Evolutionary conservation across 1,140 invertebrate species (phyloP), one percentile per base, ranked within the genome.

Genomic region (Drosophila pallidifrons): DNA sequence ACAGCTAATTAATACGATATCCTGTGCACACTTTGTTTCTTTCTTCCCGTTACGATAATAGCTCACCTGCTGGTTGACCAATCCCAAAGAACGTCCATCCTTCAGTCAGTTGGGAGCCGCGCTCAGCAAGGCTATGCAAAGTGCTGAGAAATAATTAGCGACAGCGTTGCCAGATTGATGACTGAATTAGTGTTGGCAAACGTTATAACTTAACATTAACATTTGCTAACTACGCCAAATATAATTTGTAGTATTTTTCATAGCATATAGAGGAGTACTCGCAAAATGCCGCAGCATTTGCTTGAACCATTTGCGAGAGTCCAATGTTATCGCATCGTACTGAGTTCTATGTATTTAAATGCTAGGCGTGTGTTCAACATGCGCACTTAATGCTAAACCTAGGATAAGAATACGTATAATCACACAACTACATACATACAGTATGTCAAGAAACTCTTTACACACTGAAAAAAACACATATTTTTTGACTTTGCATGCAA

Each of bases 71-170:
- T 95, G 94, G 94, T 92, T 93, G 3, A 90, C 92, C 11, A 94
- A 94, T 89, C 94, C 95, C 6, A 93, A 95, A 64, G 95, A 96
- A 61, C 93, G 95, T 73, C 95, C 95, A 2, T 94, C 94, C 3
- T 95, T 95, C 65, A 92, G 91, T 66, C 92, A 92, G 68, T 64
- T 92, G 49, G 85, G 86, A 15, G 73, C 92, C 13, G 88, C 91
- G 10, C 70, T 92, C 7, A 91, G 89, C 75, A 92, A 92, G 81
- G 80, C 89, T 43, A 92, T 92, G 83, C 91, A 92, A 72, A 83
- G 57, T 64, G 75, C 78, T 38, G 89, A 92, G 47, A 92, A 92
- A 51, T 87, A 13, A 43, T 13, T 25, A 63, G 43, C 15, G 49
- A 5, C 6, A 1, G 20, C 8, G 51, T 30, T 59, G 49, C 35